These are phyloP conservation scores for Mongoloraphidia duomilia DNA, from an alignment of 2,888 invertebrate species.

Conservation along the genomic window DNA sequence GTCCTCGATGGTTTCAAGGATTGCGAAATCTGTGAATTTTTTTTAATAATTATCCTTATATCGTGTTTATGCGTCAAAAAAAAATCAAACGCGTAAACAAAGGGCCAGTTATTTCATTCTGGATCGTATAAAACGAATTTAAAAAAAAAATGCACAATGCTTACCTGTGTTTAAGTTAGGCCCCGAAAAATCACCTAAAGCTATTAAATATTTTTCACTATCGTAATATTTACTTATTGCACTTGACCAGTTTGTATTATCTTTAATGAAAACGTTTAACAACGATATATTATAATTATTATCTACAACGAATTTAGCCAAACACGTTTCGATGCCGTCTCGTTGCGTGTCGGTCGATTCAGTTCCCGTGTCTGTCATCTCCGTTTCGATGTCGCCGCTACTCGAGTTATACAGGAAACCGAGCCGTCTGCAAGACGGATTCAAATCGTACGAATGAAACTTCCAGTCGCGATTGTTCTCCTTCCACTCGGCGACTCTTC, in stretches of 20 bases:
- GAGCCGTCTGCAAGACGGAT: constrained; percentile 22
- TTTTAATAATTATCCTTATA: too few relatives aligned
- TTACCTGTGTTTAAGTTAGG: constrained; percentile 18
- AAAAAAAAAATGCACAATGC: constrained; percentile 2
- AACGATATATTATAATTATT: constrained; percentile 31
- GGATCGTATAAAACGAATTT: neutral
- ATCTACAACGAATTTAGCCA: constrained; percentile 36
- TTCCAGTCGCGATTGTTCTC: constrained; percentile 52
- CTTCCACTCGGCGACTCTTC: constrained; percentile 49
- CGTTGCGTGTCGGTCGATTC: constrained; percentile 16
- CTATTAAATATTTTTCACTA: neutral
- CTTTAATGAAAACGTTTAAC: constrained; percentile 26
- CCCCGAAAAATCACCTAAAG: constrained; percentile 25
- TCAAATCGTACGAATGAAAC: constrained; percentile 31
- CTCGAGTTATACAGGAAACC: constrained; percentile 32
- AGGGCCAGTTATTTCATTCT: too few relatives aligned
- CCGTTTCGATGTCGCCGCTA: constrained; percentile 18
- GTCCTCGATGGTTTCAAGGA: too few relatives aligned
- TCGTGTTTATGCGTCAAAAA: too few relatives aligned
- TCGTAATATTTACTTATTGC: too few relatives aligned
- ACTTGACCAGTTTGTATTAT: too few relatives aligned
- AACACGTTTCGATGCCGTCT: constrained; percentile 19
- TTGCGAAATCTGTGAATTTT: too few relatives aligned
- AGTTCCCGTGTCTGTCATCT: neutral
- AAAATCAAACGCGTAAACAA: too few relatives aligned